These are phyloP conservation scores for Temnothorax ravouxi DNA, from an alignment of 2,888 invertebrate genomes.

Conservation along the genomic window DNA sequence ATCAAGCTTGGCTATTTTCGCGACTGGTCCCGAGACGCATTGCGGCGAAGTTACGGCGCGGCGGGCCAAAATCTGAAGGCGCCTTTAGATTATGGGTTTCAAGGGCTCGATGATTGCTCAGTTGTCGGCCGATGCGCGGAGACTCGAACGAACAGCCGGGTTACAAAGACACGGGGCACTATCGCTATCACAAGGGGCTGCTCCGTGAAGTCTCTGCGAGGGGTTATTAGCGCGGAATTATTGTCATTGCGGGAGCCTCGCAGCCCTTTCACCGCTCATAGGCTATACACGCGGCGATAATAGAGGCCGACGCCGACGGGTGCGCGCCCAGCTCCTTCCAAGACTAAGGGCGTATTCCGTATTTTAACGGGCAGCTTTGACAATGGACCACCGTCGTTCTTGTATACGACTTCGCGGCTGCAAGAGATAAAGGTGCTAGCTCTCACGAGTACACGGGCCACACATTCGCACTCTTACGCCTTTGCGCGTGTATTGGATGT, in stretches of 20 bases:
- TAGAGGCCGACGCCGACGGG: slow-evolving; percentile 66
- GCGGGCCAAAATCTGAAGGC: slow-evolving; percentile 25
- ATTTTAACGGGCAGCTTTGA: slow-evolving; percentile 84
- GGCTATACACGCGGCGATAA: slow-evolving; percentile 78
- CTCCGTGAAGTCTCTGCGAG: slow-evolving; percentile 60
- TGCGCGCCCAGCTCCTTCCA: slow-evolving; percentile 65
- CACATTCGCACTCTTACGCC: slow-evolving; percentile 69
- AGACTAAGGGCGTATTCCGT: slow-evolving; percentile 79
- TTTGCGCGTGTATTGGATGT: slow-evolving; percentile 60
- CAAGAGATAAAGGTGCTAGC: slow-evolving; percentile 73
- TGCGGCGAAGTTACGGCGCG: not conserved
- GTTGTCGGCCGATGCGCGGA: slow-evolving; percentile 23
- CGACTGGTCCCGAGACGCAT: not conserved
- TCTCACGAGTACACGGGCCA: slow-evolving; percentile 55
- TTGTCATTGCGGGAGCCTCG: slow-evolving; percentile 77
- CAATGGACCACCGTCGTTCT: slow-evolving; percentile 75
- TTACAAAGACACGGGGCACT: slow-evolving; percentile 46
- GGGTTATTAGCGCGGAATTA: slow-evolving; percentile 82
- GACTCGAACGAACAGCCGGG: slow-evolving; percentile 37
- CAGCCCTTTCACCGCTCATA: slow-evolving; percentile 76
- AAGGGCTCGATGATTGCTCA: slow-evolving; percentile 43
- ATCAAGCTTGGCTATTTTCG: not conserved
- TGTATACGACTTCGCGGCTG: slow-evolving; percentile 70
- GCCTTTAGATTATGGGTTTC: slow-evolving; percentile 44
- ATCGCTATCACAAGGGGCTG: slow-evolving; percentile 37